Percentiles rank a stretch among this genome's conserved stretches.
These are phyloP conservation scores for Ophion slaviceki DNA, from an alignment of 2,888 invertebrate genomes.

Conservation along the genomic window DNA sequence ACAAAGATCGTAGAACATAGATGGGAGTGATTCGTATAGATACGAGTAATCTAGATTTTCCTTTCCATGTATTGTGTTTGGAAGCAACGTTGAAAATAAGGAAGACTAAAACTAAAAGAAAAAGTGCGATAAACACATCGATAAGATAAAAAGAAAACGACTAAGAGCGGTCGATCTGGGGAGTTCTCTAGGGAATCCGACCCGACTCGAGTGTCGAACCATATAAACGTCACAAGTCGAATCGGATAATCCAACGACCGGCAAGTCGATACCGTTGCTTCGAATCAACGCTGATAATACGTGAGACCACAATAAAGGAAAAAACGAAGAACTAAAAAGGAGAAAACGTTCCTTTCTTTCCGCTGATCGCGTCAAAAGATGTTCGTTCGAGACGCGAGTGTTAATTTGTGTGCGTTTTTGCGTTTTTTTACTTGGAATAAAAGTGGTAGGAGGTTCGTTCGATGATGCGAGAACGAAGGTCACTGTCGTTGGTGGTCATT, in stretches of 20 bases:
- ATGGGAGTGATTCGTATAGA: too few relatives aligned
- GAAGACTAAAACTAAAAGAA: constrained; percentile 5
- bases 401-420: not conserved
- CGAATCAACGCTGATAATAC: constrained; percentile 27
- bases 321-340: not conserved
- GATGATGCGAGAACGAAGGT: constrained; percentile 34
- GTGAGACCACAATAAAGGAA: not conserved
- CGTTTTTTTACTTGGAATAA: not conserved
- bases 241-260: constrained; percentile 2
- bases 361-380: not conserved
- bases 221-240: not conserved
- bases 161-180: constrained; percentile 24
- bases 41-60: too few relatives aligned
- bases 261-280: constrained; percentile 16
- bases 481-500: constrained; percentile 46
- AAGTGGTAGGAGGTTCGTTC: constrained; percentile 14
- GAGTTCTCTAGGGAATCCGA: constrained; percentile 33
- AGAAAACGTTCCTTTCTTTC: not conserved
- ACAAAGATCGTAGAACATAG: too few relatives aligned
- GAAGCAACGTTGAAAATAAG: constrained; percentile 5
- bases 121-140: not conserved
- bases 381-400: not conserved
- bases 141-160: not conserved
- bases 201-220: constrained; percentile 17
- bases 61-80: not conserved